Conservation (phyloP, 2,888 invertebrate species). For the Oscheius onirici region DNA sequence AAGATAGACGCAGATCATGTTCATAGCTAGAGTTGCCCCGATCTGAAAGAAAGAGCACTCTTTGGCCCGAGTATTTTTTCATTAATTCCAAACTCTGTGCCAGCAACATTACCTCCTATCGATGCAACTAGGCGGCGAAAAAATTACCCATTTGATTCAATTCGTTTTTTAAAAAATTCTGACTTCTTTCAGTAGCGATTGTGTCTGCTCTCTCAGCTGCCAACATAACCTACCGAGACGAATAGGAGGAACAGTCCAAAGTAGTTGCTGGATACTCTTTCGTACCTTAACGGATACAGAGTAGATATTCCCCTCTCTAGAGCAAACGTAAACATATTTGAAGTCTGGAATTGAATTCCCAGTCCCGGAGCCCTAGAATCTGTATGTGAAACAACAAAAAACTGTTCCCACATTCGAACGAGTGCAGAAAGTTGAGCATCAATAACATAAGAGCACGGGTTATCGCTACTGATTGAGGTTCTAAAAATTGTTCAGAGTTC, state of each 20-base stretch:
- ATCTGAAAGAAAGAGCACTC: not conserved
- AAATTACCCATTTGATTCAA: too few species aligned
- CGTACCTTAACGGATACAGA: not conserved
- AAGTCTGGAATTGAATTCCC: slow-evolving; percentile 1
- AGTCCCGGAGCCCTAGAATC: not conserved
- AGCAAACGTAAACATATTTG: slow-evolving; percentile 20
- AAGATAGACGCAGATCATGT: not conserved
- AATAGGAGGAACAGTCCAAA: not conserved
- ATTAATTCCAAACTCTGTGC: too few species aligned
- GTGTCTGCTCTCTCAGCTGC: too few species aligned
- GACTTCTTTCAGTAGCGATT: not conserved
- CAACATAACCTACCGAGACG: slow-evolving; percentile 15
- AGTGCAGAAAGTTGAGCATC: not conserved
- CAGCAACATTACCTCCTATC: too few species aligned
- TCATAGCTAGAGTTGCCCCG: not conserved
- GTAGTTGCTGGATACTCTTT: not conserved
- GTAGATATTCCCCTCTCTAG: slow-evolving; percentile 18
- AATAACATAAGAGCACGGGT: slow-evolving; percentile 1
- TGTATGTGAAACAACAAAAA: too few species aligned
- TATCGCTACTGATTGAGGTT: not conserved
- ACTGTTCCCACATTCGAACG: not conserved
- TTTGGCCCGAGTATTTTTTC: not conserved
- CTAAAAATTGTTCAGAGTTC: not conserved
- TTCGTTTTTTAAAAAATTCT: not conserved
- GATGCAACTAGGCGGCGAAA: too few species aligned